Percentiles rank a stretch among this genome's conserved stretches.
These are phyloP conservation scores for Channa argus DNA, from an alignment of 2,113 vertebrate genomes.

Conservation along the genomic window DNA sequence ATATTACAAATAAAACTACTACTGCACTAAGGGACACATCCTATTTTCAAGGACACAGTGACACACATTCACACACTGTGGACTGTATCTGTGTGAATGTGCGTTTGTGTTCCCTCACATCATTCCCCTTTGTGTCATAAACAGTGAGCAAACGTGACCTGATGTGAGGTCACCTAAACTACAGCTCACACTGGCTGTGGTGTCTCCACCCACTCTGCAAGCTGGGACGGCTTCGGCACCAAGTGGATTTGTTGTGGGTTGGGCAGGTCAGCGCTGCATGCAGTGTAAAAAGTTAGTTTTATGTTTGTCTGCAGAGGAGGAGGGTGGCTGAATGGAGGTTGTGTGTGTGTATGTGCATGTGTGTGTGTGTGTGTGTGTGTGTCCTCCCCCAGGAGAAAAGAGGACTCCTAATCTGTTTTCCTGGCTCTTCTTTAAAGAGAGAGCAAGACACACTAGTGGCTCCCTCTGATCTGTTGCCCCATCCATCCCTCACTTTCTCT, in stretches of 20 bases:
- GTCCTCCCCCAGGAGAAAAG: conserved; percentile 76
- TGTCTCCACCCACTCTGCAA: conserved; percentile 48
- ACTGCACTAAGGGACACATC: conserved; percentile 23
- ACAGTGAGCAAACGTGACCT: conserved; percentile 70
- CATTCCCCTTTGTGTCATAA: conserved; percentile 62
- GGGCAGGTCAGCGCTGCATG: conserved; percentile 64
- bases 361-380: conserved; percentile 49
- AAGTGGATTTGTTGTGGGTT: conserved; percentile 68
- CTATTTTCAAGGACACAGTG: too few species aligned
- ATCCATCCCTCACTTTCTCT: conserved; percentile 79
- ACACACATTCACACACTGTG: background rate
- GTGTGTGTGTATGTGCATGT: conserved; percentile 50
- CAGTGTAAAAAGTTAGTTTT: conserved; percentile 68
- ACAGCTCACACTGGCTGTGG: conserved; percentile 44
- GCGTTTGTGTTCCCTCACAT: conserved; percentile 36
- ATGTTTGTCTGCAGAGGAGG: conserved; percentile 59
- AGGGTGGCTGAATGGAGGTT: conserved; percentile 52
- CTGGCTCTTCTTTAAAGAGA: conserved; percentile 85
- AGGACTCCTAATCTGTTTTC: conserved; percentile 84
- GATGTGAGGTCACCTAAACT: conserved; percentile 59
- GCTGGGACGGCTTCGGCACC: conserved; percentile 27
- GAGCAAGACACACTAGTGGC: conserved; percentile 82
- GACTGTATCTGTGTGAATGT: conserved; percentile 14
- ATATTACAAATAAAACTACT: background rate
- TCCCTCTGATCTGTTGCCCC: conserved; percentile 83